A percentile compares a stretch with the other conserved stretches of the same genome.
These are phyloP conservation scores for Agrotis exclamationis DNA, from an alignment of 2,888 invertebrate genomes.

Conservation along the genomic window DNA sequence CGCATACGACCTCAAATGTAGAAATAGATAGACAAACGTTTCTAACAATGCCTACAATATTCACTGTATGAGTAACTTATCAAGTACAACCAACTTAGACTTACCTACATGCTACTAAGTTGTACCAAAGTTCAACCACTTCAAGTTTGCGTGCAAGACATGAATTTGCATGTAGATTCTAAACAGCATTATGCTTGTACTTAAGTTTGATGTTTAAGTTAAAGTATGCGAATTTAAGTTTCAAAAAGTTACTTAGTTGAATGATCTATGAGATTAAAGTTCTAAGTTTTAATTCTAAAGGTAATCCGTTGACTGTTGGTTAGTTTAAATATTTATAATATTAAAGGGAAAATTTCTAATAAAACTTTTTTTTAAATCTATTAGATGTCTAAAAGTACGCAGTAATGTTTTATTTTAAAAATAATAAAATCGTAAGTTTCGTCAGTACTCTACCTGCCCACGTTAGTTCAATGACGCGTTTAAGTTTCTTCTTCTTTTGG, in stretches of 20 bases:
- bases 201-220: constrained; percentile 22
- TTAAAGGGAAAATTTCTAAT: no score
- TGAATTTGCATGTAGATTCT: constrained; percentile 48
- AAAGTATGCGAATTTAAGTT: constrained; percentile 28
- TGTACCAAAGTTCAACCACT: constrained; percentile 43
- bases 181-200: constrained; percentile 15
- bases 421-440: no score
- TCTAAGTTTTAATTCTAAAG: no score
- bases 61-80: constrained; percentile 16
- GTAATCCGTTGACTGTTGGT: constrained; percentile 10
- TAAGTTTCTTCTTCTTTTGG: no score
- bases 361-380: no score
- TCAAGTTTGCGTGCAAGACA: constrained; percentile 37
- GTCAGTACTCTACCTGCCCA: no score
- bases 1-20: not conserved
- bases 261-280: constrained; percentile 17
- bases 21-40: not conserved
- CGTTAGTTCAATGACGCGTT: no score
- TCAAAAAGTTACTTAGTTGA: constrained; percentile 11
- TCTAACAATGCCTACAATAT: constrained; percentile 12
- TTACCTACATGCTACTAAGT: constrained; percentile 33
- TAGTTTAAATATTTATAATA: no score
- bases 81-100: constrained; percentile 18
- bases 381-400: not conserved
- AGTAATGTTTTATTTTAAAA: not conserved